Percentiles rank a stretch among this genome's conserved stretches.
phyloP scores from a whole-genome alignment of 2,113 vertebrate species.

The Pristiophorus japonicus region DNA sequence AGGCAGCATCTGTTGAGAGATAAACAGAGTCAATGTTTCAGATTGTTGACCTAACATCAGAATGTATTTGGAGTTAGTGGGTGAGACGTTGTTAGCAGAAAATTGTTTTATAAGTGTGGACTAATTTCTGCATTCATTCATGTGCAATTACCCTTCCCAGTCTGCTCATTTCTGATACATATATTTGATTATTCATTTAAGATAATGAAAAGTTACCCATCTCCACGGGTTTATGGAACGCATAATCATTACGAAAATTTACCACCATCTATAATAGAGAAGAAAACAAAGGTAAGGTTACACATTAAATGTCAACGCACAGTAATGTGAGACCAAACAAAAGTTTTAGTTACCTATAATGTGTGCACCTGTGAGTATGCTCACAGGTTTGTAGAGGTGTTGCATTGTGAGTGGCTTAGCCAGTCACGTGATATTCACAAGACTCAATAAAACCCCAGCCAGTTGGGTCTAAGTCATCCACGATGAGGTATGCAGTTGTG shows the following conservation, averaged over 20 bases:
- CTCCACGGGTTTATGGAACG: constrained; percentile 9
- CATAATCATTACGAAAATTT: constrained; percentile 17
- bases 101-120: neutral
- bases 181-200: neutral
- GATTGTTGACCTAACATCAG: neutral
- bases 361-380: too few relatives aligned
- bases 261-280: neutral
- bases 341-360: neutral
- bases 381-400: too few relatives aligned
- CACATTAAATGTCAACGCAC: neutral
- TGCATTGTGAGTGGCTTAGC: too few relatives aligned
- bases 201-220: neutral
- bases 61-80: neutral
- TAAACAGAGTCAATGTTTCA: neutral
- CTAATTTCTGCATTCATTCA: neutral
- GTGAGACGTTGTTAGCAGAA: neutral
- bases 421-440: too few relatives aligned
- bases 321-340: neutral
- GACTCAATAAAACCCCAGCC: too few relatives aligned
- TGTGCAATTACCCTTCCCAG: neutral
- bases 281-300: constrained; percentile 32
- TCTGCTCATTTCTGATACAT: neutral
- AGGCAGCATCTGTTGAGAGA: neutral
- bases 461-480: too few relatives aligned
- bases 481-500: too few relatives aligned